A percentile compares a stretch with the other conserved stretches of the same genome.
phyloP scores from a whole-genome alignment of 2,797 vertebrate species.

The Cossypha heuglini region DNA sequence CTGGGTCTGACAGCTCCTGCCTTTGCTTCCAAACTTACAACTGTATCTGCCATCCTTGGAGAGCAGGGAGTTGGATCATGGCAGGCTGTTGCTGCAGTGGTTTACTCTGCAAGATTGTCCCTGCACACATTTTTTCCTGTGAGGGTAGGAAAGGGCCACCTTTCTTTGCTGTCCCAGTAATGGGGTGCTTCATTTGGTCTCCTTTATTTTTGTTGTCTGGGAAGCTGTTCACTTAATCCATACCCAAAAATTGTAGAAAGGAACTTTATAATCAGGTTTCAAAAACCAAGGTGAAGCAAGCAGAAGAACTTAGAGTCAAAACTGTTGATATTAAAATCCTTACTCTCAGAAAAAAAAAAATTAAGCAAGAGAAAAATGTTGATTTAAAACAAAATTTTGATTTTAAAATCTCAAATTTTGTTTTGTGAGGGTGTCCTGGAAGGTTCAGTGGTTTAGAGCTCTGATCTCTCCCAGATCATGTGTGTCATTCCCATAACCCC shows the following conservation, averaged over 20 bases:
- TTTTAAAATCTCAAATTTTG: not conserved
- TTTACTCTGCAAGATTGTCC: not conserved
- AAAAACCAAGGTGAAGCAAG: not conserved
- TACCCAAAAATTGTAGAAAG: not conserved
- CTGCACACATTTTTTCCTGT: not conserved
- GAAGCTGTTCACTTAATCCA: not conserved
- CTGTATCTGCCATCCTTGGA: not conserved
- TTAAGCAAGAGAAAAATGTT: not conserved
- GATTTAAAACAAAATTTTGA: not conserved
- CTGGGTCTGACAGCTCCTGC: not conserved
- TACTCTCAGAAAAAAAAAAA: accelerated
- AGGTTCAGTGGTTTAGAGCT: not conserved
- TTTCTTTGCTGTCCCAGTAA: not conserved
- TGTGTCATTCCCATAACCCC: not conserved
- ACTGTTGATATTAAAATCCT: not conserved
- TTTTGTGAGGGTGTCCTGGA: not conserved
- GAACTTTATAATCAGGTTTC: not conserved
- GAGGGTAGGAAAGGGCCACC: not conserved
- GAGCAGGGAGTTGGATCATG: not conserved
- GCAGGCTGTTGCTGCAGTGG: not conserved
- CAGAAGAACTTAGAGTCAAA: not conserved
- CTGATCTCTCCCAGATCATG: not conserved
- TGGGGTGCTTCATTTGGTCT: not conserved
- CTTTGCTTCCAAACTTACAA: not conserved
- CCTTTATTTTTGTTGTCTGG: not conserved